phyloP scores from a whole-genome alignment of 2,888 invertebrate genomes.

The Empis livida region DNA sequence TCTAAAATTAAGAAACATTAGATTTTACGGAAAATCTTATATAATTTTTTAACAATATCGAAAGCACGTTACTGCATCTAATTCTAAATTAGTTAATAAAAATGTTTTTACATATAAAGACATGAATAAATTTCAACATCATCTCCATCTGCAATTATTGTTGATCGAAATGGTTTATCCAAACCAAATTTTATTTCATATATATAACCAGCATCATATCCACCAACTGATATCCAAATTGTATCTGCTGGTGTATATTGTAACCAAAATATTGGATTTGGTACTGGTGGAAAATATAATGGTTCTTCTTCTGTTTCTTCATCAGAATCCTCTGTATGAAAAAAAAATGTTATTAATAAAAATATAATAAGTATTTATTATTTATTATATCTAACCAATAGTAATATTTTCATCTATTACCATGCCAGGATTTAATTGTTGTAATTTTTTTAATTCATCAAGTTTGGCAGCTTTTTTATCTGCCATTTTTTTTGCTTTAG shows the following conservation, averaged over 20 bases:
- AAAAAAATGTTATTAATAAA: background rate
- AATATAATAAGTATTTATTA: background rate
- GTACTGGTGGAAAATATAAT: slow-evolving; percentile 42
- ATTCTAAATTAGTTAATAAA: no score
- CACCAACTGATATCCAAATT: slow-evolving; percentile 49
- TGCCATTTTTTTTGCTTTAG: slow-evolving; percentile 40
- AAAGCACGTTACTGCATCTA: no score
- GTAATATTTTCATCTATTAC: slow-evolving; percentile 47
- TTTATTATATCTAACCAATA: slow-evolving; percentile 38
- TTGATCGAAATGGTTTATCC: slow-evolving; percentile 36
- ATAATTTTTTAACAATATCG: no score
- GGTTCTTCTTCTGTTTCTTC: slow-evolving; percentile 41
- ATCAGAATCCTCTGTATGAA: slow-evolving; percentile 41
- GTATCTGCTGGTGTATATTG: slow-evolving; percentile 40
- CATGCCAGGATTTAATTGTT: slow-evolving; percentile 43
- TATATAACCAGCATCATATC: slow-evolving; percentile 53
- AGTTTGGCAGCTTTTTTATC: slow-evolving; percentile 40
- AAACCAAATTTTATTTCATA: slow-evolving; percentile 43
- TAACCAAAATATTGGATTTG: slow-evolving; percentile 45
- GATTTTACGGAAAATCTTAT: no score
- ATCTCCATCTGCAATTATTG: slow-evolving; percentile 39
- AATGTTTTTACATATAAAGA: slow-evolving; percentile 38
- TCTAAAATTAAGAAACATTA: no score
- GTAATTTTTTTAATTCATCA: slow-evolving; percentile 45
- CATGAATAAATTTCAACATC: slow-evolving; percentile 45